These are phyloP conservation scores for Stenotaenia linearis DNA, from an alignment of 2,888 invertebrate genomes.

Conservation along the genomic window DNA sequence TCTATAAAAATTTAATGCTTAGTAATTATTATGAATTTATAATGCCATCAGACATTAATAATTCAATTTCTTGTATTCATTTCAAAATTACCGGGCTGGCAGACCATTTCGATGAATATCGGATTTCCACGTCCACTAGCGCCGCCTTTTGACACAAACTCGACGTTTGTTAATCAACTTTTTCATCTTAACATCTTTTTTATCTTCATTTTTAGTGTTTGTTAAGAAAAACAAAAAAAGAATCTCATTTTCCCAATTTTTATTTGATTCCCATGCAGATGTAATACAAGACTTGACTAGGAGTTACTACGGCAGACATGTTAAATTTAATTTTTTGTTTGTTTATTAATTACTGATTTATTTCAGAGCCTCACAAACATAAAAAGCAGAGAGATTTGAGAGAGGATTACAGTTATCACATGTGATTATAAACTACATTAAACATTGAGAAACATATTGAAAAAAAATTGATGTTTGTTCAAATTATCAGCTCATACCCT, in stretches of 20 bases:
- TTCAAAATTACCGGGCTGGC: too few relatives aligned
- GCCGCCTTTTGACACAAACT: too few relatives aligned
- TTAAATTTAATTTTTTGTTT: not conserved
- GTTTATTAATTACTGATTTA: constrained; percentile 5
- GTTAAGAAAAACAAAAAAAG: not conserved
- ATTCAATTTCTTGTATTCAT: too few relatives aligned
- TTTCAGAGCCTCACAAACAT: constrained; percentile 31
- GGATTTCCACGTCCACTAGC: too few relatives aligned
- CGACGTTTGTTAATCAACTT: not conserved
- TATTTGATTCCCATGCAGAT: constrained; percentile 33
- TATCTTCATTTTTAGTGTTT: not conserved
- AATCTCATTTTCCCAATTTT: constrained; percentile 15
- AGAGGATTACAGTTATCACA: constrained; percentile 9
- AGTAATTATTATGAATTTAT: too few relatives aligned
- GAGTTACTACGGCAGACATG: constrained; percentile 33
- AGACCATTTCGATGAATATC: too few relatives aligned
- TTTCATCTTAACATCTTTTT: not conserved
- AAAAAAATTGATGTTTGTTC: not conserved
- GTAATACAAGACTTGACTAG: constrained; percentile 33
- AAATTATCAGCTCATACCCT: not conserved
- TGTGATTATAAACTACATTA: not conserved
- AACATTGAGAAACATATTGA: constrained; percentile 10
- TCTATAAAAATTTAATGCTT: too few relatives aligned
- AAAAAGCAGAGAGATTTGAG: constrained; percentile 30
- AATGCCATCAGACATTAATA: too few relatives aligned